These are phyloP conservation scores for Apomyelois bistriatella DNA, from an alignment of 2,888 invertebrate genomes.

Conservation along the genomic window DNA sequence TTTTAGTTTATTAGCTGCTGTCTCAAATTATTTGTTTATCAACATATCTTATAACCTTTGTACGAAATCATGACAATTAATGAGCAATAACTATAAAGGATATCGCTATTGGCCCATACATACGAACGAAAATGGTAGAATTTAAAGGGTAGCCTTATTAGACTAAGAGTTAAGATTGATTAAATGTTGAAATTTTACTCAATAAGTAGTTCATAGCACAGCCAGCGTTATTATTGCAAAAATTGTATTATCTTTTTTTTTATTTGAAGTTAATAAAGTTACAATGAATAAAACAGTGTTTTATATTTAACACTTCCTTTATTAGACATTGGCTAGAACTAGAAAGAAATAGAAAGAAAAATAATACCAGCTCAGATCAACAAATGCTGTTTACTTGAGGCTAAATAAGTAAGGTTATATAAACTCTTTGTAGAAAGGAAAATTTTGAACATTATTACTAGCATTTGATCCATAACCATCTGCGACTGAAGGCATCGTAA, in stretches of 20 bases:
- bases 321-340: no score
- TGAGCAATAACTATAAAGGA: slow-evolving; percentile 15
- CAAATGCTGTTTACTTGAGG: no score
- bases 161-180: slow-evolving; percentile 64
- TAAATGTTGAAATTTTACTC: slow-evolving; percentile 65
- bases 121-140: slow-evolving; percentile 55
- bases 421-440: no score
- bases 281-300: slow-evolving; percentile 40
- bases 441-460: no score
- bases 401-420: no score
- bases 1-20: no score
- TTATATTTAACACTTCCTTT: background rate
- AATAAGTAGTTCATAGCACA: slow-evolving; percentile 59
- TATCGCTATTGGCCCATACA: slow-evolving; percentile 37
- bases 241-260: slow-evolving; percentile 60
- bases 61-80: slow-evolving; percentile 4
- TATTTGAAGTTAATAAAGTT: slow-evolving; percentile 72
- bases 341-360: background rate
- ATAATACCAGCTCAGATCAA: no score
- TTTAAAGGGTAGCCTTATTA: slow-evolving; percentile 78
- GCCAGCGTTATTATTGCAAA: slow-evolving; percentile 70
- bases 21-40: no score
- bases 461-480: no score
- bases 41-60: no score
- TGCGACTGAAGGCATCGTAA: no score